Conservation (phyloP, 2,888 invertebrate species). For the Clepsis dumicolana region DNA sequence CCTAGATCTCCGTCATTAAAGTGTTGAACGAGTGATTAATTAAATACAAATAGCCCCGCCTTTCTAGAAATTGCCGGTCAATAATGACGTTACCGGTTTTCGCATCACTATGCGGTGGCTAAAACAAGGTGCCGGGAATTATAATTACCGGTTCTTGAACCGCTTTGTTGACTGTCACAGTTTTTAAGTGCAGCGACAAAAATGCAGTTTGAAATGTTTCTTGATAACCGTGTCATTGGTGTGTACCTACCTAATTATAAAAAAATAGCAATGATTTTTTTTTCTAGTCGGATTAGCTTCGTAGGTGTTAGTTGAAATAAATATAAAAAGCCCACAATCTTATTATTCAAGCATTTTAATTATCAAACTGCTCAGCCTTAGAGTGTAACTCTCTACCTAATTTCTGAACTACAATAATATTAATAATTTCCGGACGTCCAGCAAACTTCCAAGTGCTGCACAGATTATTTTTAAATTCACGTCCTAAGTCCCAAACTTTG, state of each 20-base stretch:
- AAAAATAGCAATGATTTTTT: background rate
- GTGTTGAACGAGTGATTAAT: conserved; percentile 22
- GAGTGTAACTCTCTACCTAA: background rate
- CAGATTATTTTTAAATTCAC: conserved; percentile 48
- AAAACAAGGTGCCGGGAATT: conserved; percentile 20
- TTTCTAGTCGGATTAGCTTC: too few species aligned
- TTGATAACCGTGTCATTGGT: background rate
- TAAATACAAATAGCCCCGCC: conserved; percentile 35
- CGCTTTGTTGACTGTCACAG: conserved; percentile 17
- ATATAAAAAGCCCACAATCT: too few species aligned
- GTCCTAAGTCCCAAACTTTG: conserved; percentile 55
- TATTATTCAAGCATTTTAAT: too few species aligned
- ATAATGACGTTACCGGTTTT: conserved; percentile 19
- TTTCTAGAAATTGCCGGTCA: conserved; percentile 21
- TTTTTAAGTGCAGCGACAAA: background rate
- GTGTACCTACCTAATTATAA: background rate
- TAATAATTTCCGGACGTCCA: background rate
- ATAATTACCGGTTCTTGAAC: conserved; percentile 12
- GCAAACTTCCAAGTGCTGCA: conserved; percentile 19
- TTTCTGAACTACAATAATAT: background rate
- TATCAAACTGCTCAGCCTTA: too few species aligned
- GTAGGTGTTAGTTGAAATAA: too few species aligned
- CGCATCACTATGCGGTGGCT: background rate
- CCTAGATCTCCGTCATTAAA: conserved; percentile 22
- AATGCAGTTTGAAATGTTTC: background rate